Conservation (phyloP, 2,888 invertebrate genomes). For the Agonopterix heracliana region DNA sequence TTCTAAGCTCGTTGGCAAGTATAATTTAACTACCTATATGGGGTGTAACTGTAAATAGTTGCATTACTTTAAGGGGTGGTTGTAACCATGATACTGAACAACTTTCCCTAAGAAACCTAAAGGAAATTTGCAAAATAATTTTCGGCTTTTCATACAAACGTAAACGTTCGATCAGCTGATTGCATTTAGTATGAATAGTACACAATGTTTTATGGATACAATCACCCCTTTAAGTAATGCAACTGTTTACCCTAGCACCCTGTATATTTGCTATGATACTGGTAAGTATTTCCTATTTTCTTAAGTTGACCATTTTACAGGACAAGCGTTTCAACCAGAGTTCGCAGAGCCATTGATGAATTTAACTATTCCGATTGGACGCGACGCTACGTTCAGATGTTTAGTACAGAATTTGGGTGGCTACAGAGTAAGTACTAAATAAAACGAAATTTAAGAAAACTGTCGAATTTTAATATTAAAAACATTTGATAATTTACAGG, state of each 20-base stretch:
- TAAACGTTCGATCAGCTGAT: too few species aligned
- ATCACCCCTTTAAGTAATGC: too few species aligned
- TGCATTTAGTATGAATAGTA: too few species aligned
- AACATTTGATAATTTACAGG: conserved; percentile 68
- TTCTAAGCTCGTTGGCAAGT: conserved; percentile 60
- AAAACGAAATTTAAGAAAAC: conserved; percentile 2
- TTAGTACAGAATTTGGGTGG: conserved; percentile 91
- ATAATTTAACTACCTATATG: background rate
- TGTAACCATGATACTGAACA: too few species aligned
- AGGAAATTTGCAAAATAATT: too few species aligned
- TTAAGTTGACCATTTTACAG: conserved; percentile 52
- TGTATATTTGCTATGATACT: too few species aligned
- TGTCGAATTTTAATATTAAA: background rate
- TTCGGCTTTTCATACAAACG: too few species aligned
- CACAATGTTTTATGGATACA: too few species aligned
- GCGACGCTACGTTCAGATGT: conserved; percentile 92
- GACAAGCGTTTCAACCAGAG: conserved; percentile 87
- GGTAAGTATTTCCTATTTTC: background rate
- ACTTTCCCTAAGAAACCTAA: too few species aligned
- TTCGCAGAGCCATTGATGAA: conserved; percentile 89
- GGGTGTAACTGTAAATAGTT: too few species aligned
- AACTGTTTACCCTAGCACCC: too few species aligned
- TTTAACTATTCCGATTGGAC: conserved; percentile 88
- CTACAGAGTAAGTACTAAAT: conserved; percentile 84
- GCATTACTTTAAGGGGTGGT: too few species aligned